Percentiles rank a stretch among this genome's conserved stretches.
phyloP scores from a whole-genome alignment of 2,888 invertebrate species.

The Eilema caniola region DNA sequence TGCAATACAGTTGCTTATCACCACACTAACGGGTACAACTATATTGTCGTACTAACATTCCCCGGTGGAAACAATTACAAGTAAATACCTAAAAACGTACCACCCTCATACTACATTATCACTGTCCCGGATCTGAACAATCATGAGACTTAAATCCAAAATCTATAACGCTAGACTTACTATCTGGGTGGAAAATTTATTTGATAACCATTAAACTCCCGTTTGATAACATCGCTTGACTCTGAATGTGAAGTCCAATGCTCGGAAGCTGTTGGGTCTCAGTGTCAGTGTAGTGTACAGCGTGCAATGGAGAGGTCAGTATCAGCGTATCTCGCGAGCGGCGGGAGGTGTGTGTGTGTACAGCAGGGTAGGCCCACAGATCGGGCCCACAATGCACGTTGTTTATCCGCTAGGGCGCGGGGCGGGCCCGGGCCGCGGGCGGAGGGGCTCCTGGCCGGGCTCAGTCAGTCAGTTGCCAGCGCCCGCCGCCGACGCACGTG shows the following conservation, averaged over 20 bases:
- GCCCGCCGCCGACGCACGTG: constrained; percentile 70
- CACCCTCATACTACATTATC: constrained; percentile 41
- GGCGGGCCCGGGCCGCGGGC: constrained; percentile 59
- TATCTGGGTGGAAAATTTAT: constrained; percentile 76
- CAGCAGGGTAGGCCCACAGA: constrained; percentile 74
- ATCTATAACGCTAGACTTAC: constrained; percentile 80
- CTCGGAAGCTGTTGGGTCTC: constrained; percentile 11
- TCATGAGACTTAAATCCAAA: constrained; percentile 75
- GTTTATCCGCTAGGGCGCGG: constrained; percentile 83
- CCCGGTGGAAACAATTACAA: constrained; percentile 10
- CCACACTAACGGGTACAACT: constrained; percentile 13
- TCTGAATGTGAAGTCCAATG: constrained; percentile 48
- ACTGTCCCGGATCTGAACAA: constrained; percentile 66
- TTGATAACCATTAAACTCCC: constrained; percentile 67
- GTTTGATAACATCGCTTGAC: constrained; percentile 46
- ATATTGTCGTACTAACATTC: neutral
- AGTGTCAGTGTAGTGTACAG: neutral
- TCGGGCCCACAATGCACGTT: constrained; percentile 86
- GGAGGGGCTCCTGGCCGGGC: constrained; percentile 81
- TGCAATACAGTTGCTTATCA: constrained; percentile 28
- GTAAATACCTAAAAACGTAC: neutral
- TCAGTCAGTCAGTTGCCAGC: constrained; percentile 78
- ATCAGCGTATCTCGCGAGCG: constrained; percentile 53
- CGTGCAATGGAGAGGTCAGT: constrained; percentile 50
- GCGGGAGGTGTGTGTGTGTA: constrained; percentile 67